Evolutionary conservation across 2,113 vertebrate genomes (phyloP).

Genomic region (Cryptomyrus ogoouensis): DNA sequence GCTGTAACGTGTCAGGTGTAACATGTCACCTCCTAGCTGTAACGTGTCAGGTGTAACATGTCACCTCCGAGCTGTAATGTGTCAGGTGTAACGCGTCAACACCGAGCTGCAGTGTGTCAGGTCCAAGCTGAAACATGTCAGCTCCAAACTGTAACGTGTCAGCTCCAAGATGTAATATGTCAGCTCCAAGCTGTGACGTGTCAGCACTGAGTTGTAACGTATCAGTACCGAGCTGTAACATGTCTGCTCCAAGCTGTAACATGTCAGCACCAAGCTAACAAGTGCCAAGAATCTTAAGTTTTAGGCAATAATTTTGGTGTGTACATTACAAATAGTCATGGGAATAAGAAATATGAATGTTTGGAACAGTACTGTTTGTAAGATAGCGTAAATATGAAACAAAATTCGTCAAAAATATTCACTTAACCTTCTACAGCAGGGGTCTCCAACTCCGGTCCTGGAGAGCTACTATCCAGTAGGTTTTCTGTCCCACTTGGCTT

Average conservation of each 20-base stretch:
- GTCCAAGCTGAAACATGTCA: too few species aligned
- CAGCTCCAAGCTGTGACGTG: neutral
- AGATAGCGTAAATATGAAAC: neutral
- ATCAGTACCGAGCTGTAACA: conserved; percentile 12
- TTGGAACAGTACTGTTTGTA: neutral
- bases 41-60: too few species aligned
- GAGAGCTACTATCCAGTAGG: too few species aligned
- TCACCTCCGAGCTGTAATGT: too few species aligned
- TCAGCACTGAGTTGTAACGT: conserved; percentile 28
- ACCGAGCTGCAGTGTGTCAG: too few species aligned
- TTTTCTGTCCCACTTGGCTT: too few species aligned
- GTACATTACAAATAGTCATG: conserved; percentile 45
- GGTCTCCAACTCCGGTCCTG: too few species aligned
- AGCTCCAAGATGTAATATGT: too few species aligned
- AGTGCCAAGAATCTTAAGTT: conserved; percentile 49
- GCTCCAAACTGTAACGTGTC: too few species aligned
- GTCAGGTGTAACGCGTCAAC: too few species aligned
- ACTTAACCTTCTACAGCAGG: neutral
- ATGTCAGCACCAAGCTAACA: conserved; percentile 29
- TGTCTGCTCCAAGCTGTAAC: conserved; percentile 43
- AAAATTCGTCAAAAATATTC: too few species aligned
- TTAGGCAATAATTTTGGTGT: conserved; percentile 40
- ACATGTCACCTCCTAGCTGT: too few species aligned
- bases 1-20: conserved; percentile 20
- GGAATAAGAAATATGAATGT: neutral